phyloP scores from a whole-genome alignment of 2,797 vertebrate species.

The Centropyge bicolor region DNA sequence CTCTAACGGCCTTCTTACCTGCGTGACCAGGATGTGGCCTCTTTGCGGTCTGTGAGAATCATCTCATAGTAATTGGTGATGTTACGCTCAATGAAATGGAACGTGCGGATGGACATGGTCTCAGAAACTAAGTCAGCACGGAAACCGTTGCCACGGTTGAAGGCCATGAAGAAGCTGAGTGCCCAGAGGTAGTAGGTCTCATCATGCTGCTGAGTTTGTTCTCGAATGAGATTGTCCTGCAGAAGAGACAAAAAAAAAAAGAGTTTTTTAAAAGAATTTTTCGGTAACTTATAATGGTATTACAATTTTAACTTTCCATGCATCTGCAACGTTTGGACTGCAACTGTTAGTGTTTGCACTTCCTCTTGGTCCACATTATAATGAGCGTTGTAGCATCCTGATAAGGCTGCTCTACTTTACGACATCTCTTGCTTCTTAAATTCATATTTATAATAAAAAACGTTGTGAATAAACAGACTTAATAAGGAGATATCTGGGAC shows the following conservation, averaged over 20 bases:
- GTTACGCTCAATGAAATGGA: slow-evolving; percentile 96
- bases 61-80: slow-evolving; percentile 97
- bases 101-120: slow-evolving; percentile 92
- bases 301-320: not conserved
- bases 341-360: not conserved
- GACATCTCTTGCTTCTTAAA: not conserved
- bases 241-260: not conserved
- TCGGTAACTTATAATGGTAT: not conserved
- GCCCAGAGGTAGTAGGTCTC: slow-evolving; percentile 98
- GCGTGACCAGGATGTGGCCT: slow-evolving; percentile 92
- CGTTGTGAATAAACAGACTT: not conserved
- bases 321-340: not conserved
- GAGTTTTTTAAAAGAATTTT: not conserved
- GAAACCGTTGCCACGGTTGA: slow-evolving; percentile 93
- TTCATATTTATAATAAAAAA: not conserved
- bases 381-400: not conserved
- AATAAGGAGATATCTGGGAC: not conserved
- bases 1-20: slow-evolving; percentile 80
- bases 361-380: not conserved
- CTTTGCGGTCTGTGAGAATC: slow-evolving; percentile 93
- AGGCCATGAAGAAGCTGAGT: slow-evolving; percentile 97
- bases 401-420: not conserved
- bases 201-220: slow-evolving; percentile 93
- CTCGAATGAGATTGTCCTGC: slow-evolving; percentile 92
- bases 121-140: slow-evolving; percentile 93